Percentiles rank a stretch among this genome's conserved stretches.
phyloP scores from a whole-genome alignment of 2,113 vertebrate species.

The Zosterops lateralis region DNA sequence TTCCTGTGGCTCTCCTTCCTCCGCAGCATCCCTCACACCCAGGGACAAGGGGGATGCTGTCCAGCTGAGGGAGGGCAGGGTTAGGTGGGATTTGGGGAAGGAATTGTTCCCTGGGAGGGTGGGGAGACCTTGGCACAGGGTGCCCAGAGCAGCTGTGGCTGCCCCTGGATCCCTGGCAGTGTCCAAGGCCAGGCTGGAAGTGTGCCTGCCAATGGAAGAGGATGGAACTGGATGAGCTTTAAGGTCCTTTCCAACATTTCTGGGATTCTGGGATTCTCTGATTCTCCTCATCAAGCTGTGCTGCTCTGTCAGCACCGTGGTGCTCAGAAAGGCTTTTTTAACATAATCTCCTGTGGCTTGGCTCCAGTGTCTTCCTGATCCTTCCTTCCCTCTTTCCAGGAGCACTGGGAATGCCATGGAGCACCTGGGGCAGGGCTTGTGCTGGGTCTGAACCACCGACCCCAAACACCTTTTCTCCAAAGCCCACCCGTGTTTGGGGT shows the following conservation, averaged over 20 bases:
- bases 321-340: not conserved
- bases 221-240: fast-evolving
- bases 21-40: fast-evolving
- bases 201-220: not conserved
- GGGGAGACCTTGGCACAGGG: not conserved
- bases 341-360: not conserved
- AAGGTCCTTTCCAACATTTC: not conserved
- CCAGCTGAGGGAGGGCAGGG: not conserved
- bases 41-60: not conserved
- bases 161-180: not conserved
- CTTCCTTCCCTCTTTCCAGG: not conserved
- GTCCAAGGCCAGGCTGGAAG: not conserved
- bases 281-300: not conserved
- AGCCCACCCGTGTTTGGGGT: fast-evolving
- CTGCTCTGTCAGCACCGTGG: not conserved
- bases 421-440: fast-evolving
- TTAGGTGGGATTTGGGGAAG: fast-evolving
- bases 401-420: fast-evolving
- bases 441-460: fast-evolving
- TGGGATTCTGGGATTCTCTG: not conserved
- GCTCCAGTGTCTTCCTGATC: not conserved
- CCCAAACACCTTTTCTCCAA: fast-evolving
- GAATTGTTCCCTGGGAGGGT: fast-evolving
- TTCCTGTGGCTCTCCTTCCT: not conserved
- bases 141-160: not conserved